Percentiles rank a stretch among this genome's conserved stretches.
Conservation (phyloP, 2,797 vertebrate genomes). For the Pseudomugil tenellus region DNA sequence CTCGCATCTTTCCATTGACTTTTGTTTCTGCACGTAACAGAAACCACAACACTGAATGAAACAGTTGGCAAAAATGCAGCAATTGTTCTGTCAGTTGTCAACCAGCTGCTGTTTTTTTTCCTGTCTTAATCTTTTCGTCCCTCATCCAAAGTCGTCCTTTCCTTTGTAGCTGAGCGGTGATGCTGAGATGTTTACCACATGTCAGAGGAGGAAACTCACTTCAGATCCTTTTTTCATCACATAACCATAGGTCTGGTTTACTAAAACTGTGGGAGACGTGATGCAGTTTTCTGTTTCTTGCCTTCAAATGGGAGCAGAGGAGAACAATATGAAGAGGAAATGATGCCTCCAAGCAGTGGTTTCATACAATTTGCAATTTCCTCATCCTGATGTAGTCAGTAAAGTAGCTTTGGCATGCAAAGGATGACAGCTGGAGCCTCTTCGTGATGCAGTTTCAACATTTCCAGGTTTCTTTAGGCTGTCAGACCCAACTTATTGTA, state of each 20-base stretch:
- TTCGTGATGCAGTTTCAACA: neutral
- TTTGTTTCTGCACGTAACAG: constrained; percentile 15
- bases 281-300: constrained; percentile 27
- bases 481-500: neutral
- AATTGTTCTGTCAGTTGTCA: constrained; percentile 7
- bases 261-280: constrained; percentile 27
- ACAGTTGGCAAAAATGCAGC: neutral
- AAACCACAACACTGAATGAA: constrained; percentile 13
- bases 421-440: constrained; percentile 13
- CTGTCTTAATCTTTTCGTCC: constrained; percentile 8
- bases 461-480: neutral
- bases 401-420: constrained; percentile 17
- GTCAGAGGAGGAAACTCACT: constrained; percentile 32
- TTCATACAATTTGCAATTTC: constrained; percentile 59
- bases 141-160: constrained; percentile 5
- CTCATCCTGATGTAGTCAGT: constrained; percentile 32
- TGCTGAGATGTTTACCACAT: constrained; percentile 32
- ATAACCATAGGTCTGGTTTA: constrained; percentile 22
- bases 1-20: neutral
- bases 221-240: constrained; percentile 25
- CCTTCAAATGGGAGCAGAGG: constrained; percentile 30
- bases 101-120: constrained; percentile 11
- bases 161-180: constrained; percentile 27
- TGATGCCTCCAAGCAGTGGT: constrained; percentile 51
- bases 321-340: constrained; percentile 43